Base-by-base conservation (phyloP, 2,888 invertebrate genomes). In the Anoncus sp. region DNA sequence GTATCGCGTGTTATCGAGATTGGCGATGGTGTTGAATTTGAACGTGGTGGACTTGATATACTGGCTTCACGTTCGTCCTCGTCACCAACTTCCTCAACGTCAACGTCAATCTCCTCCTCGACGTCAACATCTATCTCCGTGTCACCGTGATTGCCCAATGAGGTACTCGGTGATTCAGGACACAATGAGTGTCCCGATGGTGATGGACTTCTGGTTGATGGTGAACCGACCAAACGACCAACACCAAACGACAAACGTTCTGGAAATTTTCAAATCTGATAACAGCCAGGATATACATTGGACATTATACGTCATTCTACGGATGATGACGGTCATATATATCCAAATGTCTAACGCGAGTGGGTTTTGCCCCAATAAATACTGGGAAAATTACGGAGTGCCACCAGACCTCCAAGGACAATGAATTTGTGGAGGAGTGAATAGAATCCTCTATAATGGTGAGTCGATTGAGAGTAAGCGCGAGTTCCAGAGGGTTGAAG, bases 201-300 rank as follows among this genome's bases (percentile, higher is more conserved):
- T 20, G 91, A 90, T 20, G 88, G 89, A 80, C 83, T 87, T 76
- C 88, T 84, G 82, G 89, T 86, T 16, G 89, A 82, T 27, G 90
- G 90, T 0, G 91, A 90, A 27, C 90, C 94, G 38, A 97, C 96
- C 84, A 97, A 92, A 77, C 97, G 95, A 90, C 94, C 96, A 86
- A 97, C 95, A 76, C 97, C 96, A 87, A 97, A 97, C 87, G 97
- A 96, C 87, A 97, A 94, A 89, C 95, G 95, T 87, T 96, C 97
- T 97, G 94, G 87, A 57, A 40, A 62, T 53, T 40, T 38, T 43
- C 63, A 38, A 40, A 66, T 18, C 65, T 31, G 24, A n/a, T 53
- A 57, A 14, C 16, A 53, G 3, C 10, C 24, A 75, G 51, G 49
- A 76, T 80, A 63, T 9, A 76, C 77, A 63, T 9, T 55, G n/a